Evolutionary conservation across 2,797 vertebrate genomes (phyloP), one percentile per base, ranked within the genome.

Genomic region (Podarcis lilfordi): DNA sequence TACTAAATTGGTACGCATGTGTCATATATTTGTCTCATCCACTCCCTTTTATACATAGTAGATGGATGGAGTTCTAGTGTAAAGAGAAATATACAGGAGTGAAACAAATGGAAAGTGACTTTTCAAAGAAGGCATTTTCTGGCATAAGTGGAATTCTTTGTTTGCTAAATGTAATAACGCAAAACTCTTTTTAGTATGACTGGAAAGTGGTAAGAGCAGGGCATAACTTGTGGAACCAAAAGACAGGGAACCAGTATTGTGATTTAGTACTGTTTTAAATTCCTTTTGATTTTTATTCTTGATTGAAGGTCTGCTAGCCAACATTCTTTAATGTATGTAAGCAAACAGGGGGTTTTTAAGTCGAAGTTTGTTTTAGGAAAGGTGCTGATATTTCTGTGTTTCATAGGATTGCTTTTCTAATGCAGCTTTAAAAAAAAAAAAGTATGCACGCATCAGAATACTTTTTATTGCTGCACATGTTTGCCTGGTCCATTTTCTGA

Each of bases 381-480:
- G 32, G 23, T n/a, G 23, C 8, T 29, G 21, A 23, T 35, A 32
- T 50, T 11, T 6, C 35, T 61, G 6, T 61, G 21, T n/a, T 59
- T 85, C 43, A 43, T 2, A 17, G 19, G 4, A 71, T 17, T 72
- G 7, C 40, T 83, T 69, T 88, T 74, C 66, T 32, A 37, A 11
- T 59, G 9, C 78, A 5, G 17, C 9, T 55, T 13, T 13, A 11
- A 11, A 15, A 55, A 50, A 55, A 50, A 32, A 32, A 32, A 50
- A 13, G 50, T 4, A 55, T 55, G 4, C 59, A 1, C 64, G 8
- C 35, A 40, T 68, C 74, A 66, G 55, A 43, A 35, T 66, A 72
- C 35, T 45, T n/a, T 78, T 25, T 21, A 37, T 0, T 8, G 4
- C 74, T 84, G n/a, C 2, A 0, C 0, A 0, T n/a, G n/a, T 59